Evolutionary conservation across 2,797 vertebrate species (phyloP).

Genomic region (Anableps anableps): DNA sequence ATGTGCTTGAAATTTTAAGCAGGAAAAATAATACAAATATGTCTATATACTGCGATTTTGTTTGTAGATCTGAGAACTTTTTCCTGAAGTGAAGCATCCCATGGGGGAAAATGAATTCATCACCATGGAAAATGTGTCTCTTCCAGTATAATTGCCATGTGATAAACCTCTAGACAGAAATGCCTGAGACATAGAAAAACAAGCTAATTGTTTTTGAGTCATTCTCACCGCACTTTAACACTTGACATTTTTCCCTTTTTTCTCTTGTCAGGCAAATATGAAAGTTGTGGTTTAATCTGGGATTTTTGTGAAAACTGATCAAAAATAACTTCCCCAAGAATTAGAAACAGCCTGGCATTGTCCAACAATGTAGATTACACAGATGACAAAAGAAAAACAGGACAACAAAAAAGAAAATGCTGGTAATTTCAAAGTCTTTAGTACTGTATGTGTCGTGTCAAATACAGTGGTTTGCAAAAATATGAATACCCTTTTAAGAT

Average conservation of each 20-base stretch:
- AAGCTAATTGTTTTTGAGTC: constrained; percentile 12
- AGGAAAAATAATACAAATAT: background rate
- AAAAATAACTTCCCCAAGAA: background rate
- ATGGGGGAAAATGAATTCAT: constrained; percentile 4
- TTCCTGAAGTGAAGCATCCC: background rate
- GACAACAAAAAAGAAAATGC: background rate
- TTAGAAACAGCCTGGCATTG: background rate
- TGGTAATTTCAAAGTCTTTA: background rate
- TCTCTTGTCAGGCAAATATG: constrained; percentile 7
- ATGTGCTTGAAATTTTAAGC: background rate
- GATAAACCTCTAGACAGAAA: constrained; percentile 12
- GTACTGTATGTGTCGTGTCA: background rate
- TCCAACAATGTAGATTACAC: background rate
- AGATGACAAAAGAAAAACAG: background rate
- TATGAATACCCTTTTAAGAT: background rate
- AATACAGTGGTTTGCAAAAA: background rate
- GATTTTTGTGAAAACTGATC: constrained; percentile 5
- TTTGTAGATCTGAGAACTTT: constrained; percentile 7
- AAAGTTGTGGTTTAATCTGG: background rate
- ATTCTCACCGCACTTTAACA: constrained; percentile 3
- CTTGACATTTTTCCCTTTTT: constrained; percentile 1
- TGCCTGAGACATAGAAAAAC: background rate
- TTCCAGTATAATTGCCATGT: constrained; percentile 6
- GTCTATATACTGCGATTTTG: background rate
- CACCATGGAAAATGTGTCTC: constrained; percentile 5